Conservation (phyloP, 2,797 vertebrate species). For the Sebastes umbrosus region DNA sequence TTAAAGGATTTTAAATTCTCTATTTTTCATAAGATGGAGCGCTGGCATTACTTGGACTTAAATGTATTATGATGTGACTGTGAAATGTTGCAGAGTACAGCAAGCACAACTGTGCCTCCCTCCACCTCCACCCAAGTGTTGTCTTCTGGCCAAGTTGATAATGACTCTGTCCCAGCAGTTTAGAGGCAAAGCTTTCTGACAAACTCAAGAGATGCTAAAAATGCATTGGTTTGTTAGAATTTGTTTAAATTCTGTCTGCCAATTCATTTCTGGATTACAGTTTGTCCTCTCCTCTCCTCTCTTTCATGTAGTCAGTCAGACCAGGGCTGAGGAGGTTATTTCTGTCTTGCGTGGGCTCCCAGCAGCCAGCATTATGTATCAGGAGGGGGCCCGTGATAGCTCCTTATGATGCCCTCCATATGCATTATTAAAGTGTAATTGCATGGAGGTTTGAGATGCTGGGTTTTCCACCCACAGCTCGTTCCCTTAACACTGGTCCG, state of each 20-base stretch:
- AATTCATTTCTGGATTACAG: constrained; percentile 41
- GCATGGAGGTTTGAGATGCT: constrained; percentile 57
- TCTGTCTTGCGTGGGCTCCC: constrained; percentile 73
- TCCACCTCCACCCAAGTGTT: not conserved
- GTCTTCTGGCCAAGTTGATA: constrained; percentile 4
- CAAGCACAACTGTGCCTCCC: constrained; percentile 8
- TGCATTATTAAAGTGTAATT: constrained; percentile 78
- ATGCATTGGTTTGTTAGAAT: not conserved
- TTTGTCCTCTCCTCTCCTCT: constrained; percentile 29
- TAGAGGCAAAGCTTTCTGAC: constrained; percentile 7
- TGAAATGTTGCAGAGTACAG: constrained; percentile 14
- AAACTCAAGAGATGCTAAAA: not conserved
- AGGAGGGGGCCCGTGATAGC: constrained; percentile 59
- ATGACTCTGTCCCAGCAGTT: constrained; percentile 4
- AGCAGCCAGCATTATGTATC: constrained; percentile 68
- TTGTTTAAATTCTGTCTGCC: constrained; percentile 4
- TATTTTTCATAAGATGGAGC: constrained; percentile 32
- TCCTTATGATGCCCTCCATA: constrained; percentile 66
- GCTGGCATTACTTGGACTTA: not conserved
- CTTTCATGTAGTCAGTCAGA: constrained; percentile 60
- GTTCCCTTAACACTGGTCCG: constrained; percentile 38
- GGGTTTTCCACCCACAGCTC: constrained; percentile 63
- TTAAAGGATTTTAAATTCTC: constrained; percentile 29
- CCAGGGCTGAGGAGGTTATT: constrained; percentile 68
- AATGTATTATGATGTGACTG: not conserved